A percentile compares a stretch with the other conserved stretches of the same genome.
Evolutionary conservation across 2,797 vertebrate species (phyloP).

Genomic region (Lithobates pipiens): DNA sequence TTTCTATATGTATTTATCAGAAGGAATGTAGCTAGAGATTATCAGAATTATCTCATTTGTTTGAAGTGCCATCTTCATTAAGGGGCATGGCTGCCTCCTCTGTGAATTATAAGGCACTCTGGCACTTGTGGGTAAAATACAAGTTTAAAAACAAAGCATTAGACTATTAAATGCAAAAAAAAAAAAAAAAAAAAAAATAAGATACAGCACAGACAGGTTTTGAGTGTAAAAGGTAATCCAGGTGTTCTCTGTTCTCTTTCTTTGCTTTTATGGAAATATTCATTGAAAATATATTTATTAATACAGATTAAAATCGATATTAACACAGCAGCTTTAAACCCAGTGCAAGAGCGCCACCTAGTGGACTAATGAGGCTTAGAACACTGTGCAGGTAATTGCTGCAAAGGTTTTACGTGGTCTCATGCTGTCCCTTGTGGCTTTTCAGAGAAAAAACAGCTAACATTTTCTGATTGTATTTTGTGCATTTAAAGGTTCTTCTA

Average conservation of each 20-base stretch:
- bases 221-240: constrained; percentile 30
- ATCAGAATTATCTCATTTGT: neutral
- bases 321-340: neutral
- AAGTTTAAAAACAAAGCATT: constrained; percentile 1
- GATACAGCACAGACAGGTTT: constrained; percentile 15
- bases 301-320: neutral
- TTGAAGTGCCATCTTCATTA: constrained; percentile 17
- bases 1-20: constrained; percentile 5
- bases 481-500: neutral
- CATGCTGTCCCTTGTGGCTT: constrained; percentile 68
- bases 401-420: constrained; percentile 5
- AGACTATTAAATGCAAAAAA: neutral
- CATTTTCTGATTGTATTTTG: neutral
- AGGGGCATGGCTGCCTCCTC: neutral
- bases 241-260: constrained; percentile 3
- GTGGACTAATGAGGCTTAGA: constrained; percentile 12
- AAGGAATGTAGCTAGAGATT: neutral
- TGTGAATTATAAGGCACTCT: neutral
- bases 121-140: neutral
- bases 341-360: constrained; percentile 61
- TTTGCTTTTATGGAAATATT: constrained; percentile 13
- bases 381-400: neutral
- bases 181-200: neutral
- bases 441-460: neutral
- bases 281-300: constrained; percentile 20